These are phyloP conservation scores for Florisuga fusca DNA, from an alignment of 2,797 vertebrate species.

Conservation along the genomic window DNA sequence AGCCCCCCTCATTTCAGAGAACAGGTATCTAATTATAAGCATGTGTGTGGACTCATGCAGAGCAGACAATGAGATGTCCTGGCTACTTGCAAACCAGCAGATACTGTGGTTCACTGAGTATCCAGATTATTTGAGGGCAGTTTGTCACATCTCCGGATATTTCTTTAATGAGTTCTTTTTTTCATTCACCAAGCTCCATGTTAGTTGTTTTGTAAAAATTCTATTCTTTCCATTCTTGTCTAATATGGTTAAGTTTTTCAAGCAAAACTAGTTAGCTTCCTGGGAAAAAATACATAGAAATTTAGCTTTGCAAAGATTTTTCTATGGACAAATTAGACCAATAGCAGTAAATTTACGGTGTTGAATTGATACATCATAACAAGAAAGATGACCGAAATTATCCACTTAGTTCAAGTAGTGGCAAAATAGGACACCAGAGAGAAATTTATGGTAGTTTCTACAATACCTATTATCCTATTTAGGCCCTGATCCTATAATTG, in stretches of 20 bases:
- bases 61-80: constrained; percentile 56
- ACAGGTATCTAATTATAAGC: constrained; percentile 65
- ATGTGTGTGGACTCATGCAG: constrained; percentile 39
- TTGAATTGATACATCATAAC: constrained; percentile 69
- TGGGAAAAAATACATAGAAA: not conserved
- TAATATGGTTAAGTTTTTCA: not conserved
- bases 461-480: constrained; percentile 72
- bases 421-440: constrained; percentile 72
- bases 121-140: constrained; percentile 51
- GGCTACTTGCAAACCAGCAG: constrained; percentile 59
- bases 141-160: constrained; percentile 48
- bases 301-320: constrained; percentile 29
- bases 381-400: constrained; percentile 73
- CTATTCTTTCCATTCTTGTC: not conserved
- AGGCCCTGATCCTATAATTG: constrained; percentile 72
- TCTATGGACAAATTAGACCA: constrained; percentile 57
- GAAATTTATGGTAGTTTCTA: constrained; percentile 74
- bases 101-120: constrained; percentile 49
- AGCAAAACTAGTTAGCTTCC: not conserved
- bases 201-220: constrained; percentile 29
- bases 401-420: constrained; percentile 74
- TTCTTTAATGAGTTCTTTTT: constrained; percentile 58
- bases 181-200: constrained; percentile 20
- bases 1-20: constrained; percentile 40
- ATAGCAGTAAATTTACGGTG: constrained; percentile 45